These are phyloP conservation scores for Bombus fervidus DNA, from an alignment of 1,140 invertebrate genomes.

Conservation along the genomic window DNA sequence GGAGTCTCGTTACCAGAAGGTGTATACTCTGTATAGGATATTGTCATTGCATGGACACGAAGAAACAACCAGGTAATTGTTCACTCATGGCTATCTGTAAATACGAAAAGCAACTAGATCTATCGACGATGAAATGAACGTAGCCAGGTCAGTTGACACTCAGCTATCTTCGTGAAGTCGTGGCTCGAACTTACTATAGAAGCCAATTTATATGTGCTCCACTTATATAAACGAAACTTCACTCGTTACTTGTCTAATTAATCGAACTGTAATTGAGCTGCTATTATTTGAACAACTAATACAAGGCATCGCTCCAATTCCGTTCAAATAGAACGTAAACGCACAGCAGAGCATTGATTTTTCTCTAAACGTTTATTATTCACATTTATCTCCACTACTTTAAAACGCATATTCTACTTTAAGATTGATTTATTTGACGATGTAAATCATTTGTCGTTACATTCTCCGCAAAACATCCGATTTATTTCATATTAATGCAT, in stretches of 20 bases:
- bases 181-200: constrained; percentile 11
- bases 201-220: no score
- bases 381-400: no score
- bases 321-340: no score
- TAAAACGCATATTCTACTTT: no score
- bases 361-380: no score
- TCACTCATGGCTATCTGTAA: background rate
- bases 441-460: no score
- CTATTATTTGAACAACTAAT: background rate
- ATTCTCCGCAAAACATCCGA: no score
- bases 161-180: background rate
- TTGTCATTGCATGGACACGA: background rate
- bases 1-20: background rate
- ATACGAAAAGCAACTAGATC: constrained; percentile 17
- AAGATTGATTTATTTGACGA: no score
- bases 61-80: background rate
- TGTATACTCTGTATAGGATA: background rate
- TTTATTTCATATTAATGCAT: no score
- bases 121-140: background rate
- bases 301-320: no score
- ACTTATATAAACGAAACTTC: background rate
- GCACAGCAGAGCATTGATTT: no score
- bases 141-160: background rate
- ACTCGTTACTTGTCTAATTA: background rate
- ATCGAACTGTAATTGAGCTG: no score